Evolutionary conservation across 2,113 vertebrate species (phyloP).

Genomic region (Leucoraja erinaceus): DNA sequence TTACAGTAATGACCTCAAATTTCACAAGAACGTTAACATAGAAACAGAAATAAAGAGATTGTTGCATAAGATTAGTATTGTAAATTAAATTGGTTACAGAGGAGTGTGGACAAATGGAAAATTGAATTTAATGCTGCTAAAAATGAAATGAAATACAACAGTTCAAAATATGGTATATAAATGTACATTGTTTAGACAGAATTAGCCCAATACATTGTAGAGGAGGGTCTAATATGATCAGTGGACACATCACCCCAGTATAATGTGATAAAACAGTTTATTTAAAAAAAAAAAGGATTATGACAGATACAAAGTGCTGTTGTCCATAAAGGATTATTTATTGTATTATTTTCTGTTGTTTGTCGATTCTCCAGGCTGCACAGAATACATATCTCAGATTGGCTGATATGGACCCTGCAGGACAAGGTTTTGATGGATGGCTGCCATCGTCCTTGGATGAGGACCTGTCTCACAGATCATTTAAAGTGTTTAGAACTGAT

Average conservation of each 20-base stretch:
- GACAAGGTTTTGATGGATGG: constrained; percentile 7
- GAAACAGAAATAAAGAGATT: not conserved
- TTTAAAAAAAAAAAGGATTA: not conserved
- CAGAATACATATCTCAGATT: not conserved
- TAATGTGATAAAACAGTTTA: not conserved
- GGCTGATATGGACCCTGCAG: constrained; percentile 14
- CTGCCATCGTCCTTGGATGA: constrained; percentile 29
- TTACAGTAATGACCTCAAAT: not conserved
- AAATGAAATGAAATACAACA: not conserved
- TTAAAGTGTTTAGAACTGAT: constrained; percentile 31
- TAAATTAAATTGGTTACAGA: not conserved
- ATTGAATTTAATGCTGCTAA: not conserved
- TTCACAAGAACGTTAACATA: not conserved
- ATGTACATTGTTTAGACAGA: not conserved
- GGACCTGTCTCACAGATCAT: constrained; percentile 28
- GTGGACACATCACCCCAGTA: not conserved
- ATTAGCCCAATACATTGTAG: not conserved
- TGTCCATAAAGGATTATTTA: constrained; percentile 27
- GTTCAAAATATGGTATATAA: not conserved
- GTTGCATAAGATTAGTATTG: not conserved
- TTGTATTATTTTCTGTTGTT: not conserved
- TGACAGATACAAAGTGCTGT: not conserved
- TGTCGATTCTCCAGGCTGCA: not conserved
- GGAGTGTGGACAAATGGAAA: not conserved
- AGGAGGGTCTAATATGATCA: not conserved